A percentile compares a stretch with the other conserved stretches of the same genome.
Evolutionary conservation across 2,113 vertebrate genomes (phyloP).

Genomic region (Sorex fumeus): DNA sequence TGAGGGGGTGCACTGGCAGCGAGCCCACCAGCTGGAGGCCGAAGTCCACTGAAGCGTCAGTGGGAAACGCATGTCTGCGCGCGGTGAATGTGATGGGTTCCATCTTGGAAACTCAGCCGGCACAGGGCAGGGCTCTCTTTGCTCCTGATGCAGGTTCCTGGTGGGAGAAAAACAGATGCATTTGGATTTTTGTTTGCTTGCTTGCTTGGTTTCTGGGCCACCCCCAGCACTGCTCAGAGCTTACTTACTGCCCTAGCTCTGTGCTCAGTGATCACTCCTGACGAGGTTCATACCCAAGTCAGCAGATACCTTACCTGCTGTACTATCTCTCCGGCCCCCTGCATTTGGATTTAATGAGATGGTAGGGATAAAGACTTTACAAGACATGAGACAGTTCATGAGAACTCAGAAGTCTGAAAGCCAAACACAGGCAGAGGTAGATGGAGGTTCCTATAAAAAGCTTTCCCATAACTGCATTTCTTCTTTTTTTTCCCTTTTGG

Average conservation of each 20-base stretch:
- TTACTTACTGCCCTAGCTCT: no score
- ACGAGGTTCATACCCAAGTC: no score
- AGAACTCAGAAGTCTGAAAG: slow-evolving; percentile 54
- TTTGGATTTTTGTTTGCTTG: slow-evolving; percentile 34
- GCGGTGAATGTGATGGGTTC: slow-evolving; percentile 89
- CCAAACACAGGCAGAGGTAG: slow-evolving; percentile 40
- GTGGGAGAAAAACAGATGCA: slow-evolving; percentile 78
- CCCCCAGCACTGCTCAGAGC: background rate
- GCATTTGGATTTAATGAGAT: no score
- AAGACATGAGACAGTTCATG: slow-evolving; percentile 63
- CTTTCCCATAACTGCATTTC: slow-evolving; percentile 22
- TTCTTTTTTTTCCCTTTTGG: no score
- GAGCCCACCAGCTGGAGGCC: slow-evolving; percentile 93
- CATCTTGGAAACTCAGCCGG: slow-evolving; percentile 83
- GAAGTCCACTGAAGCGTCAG: slow-evolving; percentile 87
- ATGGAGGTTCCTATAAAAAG: slow-evolving; percentile 22
- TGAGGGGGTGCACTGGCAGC: slow-evolving; percentile 92
- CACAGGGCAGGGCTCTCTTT: slow-evolving; percentile 65
- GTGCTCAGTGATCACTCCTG: no score
- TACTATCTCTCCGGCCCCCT: no score
- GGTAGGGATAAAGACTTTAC: background rate
- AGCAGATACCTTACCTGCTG: no score
- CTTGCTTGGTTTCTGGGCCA: slow-evolving; percentile 32
- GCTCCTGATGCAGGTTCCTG: slow-evolving; percentile 77
- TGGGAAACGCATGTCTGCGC: slow-evolving; percentile 75